Percentiles rank a stretch among this genome's conserved stretches.
Conservation (phyloP, 2,797 vertebrate genomes). For the Odontamblyopus rebecca region DNA sequence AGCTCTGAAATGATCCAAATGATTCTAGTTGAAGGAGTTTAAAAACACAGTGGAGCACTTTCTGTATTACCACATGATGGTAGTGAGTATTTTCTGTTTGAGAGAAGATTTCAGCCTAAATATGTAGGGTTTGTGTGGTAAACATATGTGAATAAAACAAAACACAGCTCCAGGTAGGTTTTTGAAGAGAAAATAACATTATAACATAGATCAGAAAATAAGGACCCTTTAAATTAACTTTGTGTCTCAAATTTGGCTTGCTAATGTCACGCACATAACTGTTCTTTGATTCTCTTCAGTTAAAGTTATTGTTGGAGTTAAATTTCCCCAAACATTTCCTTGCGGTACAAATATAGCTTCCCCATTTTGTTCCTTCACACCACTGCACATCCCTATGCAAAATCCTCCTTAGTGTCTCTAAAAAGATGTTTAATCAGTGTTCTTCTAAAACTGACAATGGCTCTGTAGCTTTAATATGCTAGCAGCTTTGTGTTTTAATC, state of each 20-base stretch:
- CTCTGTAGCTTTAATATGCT: constrained; percentile 33
- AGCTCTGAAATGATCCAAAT: too few species aligned
- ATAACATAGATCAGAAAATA: too few species aligned
- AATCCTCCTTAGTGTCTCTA: not conserved
- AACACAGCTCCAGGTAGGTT: too few species aligned
- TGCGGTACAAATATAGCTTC: not conserved
- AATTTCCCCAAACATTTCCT: not conserved
- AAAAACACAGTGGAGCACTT: too few species aligned
- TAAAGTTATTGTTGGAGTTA: not conserved
- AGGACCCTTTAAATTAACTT: too few species aligned
- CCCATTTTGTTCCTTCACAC: not conserved
- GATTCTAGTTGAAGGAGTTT: too few species aligned
- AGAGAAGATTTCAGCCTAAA: too few species aligned
- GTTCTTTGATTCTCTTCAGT: not conserved
- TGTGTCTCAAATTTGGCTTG: not conserved
- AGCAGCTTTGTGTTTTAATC: constrained; percentile 27
- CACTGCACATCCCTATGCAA: constrained; percentile 14
- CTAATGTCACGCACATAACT: not conserved
- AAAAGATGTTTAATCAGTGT: constrained; percentile 19
- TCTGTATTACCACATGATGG: too few species aligned
- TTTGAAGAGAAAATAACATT: too few species aligned
- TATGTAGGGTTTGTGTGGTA: too few species aligned
- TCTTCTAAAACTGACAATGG: constrained; percentile 23
- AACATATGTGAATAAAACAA: too few species aligned
- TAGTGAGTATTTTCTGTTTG: too few species aligned